Percentiles rank a stretch among this genome's conserved stretches.
These are phyloP conservation scores for Callaeas wilsoni DNA, from an alignment of 2,113 vertebrate genomes.

Conservation along the genomic window DNA sequence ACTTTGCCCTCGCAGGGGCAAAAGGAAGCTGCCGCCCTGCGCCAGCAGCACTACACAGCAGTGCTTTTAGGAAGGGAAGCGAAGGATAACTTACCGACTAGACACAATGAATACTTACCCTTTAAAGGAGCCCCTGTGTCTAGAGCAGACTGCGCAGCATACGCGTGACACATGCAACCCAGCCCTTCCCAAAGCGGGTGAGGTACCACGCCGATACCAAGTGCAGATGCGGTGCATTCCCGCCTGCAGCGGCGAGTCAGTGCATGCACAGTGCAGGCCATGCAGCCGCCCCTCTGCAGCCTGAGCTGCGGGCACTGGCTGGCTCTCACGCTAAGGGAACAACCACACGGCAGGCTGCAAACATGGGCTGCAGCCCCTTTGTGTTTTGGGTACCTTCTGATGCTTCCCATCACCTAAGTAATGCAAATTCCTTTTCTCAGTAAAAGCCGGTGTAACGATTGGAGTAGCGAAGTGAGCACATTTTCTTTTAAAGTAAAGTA, in stretches of 20 bases:
- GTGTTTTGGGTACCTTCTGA: fast-evolving
- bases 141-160: not conserved
- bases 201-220: fast-evolving
- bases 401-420: not conserved
- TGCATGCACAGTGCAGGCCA: not conserved
- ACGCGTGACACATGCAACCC: not conserved
- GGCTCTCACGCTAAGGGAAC: not conserved
- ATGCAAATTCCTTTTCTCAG: not conserved
- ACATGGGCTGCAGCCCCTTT: not conserved
- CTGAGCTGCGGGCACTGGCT: not conserved
- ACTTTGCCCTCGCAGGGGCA: not conserved
- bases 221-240: fast-evolving
- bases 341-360: not conserved
- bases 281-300: fast-evolving
- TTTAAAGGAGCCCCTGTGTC: not conserved
- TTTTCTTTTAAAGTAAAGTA: not conserved
- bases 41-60: conserved; percentile 46
- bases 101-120: conserved; percentile 22
- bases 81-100: conserved; percentile 51
- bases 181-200: not conserved
- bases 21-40: conserved; percentile 59
- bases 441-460: not conserved
- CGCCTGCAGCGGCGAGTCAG: not conserved
- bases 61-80: conserved; percentile 40
- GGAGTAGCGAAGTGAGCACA: not conserved